phyloP scores from a whole-genome alignment of 1,140 invertebrate genomes.

The Drosophila neocordata region DNA sequence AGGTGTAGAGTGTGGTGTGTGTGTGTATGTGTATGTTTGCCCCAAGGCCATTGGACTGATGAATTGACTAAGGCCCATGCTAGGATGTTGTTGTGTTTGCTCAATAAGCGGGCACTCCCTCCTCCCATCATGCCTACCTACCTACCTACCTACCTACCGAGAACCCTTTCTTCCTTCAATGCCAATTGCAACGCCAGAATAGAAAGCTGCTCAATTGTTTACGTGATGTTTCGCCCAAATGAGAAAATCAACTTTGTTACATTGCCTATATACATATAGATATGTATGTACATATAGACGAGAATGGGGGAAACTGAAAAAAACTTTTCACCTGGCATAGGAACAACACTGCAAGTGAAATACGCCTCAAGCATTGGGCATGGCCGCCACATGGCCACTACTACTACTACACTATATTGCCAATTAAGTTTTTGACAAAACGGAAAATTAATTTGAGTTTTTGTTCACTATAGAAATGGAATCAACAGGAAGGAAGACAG shows the following conservation, averaged over 20 bases:
- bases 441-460: conserved; percentile 78
- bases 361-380: conserved; percentile 27
- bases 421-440: conserved; percentile 69
- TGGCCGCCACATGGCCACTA: conserved; percentile 22
- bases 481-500: not conserved
- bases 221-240: conserved; percentile 76
- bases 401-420: too few species aligned
- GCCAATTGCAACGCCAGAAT: conserved; percentile 11
- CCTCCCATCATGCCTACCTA: too few species aligned
- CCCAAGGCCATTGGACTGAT: conserved; percentile 42
- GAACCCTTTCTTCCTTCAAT: not conserved
- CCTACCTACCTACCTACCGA: too few species aligned
- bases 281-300: not conserved
- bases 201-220: conserved; percentile 75
- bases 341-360: conserved; percentile 24
- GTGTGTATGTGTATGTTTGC: conserved; percentile 6
- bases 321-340: conserved; percentile 59
- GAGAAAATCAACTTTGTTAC: conserved; percentile 53
- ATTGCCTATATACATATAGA: conserved; percentile 57
- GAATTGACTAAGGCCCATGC: conserved; percentile 47
- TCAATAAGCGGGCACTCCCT: conserved; percentile 21
- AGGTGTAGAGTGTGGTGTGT: conserved; percentile 17
- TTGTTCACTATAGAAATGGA: conserved; percentile 40
- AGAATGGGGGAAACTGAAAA: conserved; percentile 20
- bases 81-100: conserved; percentile 39